These are phyloP conservation scores for Rhinophrynus dorsalis DNA, from an alignment of 2,797 vertebrate genomes.

Conservation along the genomic window DNA sequence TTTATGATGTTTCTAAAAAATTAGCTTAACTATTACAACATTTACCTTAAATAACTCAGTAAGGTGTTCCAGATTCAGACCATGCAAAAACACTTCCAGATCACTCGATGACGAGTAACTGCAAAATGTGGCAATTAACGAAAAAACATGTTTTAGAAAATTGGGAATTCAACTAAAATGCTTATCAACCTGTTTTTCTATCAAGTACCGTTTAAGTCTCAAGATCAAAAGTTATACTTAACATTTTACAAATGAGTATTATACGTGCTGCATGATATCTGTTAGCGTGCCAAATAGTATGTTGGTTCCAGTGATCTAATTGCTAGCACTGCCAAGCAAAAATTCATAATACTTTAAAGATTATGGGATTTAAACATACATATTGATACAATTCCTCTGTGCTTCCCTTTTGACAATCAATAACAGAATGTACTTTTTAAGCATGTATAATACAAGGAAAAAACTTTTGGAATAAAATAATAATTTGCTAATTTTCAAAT, in stretches of 20 bases:
- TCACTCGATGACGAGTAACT: constrained; percentile 71
- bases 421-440: too few species aligned
- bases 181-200: too few species aligned
- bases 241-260: not conserved
- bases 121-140: constrained; percentile 61
- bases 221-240: not conserved
- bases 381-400: not conserved
- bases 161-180: not conserved
- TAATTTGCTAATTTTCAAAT: too few species aligned
- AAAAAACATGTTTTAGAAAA: constrained; percentile 36
- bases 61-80: constrained; percentile 81
- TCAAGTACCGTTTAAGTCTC: too few species aligned
- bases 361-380: not conserved
- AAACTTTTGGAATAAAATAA: too few species aligned
- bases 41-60: constrained; percentile 75
- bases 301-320: not conserved
- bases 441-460: too few species aligned
- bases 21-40: not conserved
- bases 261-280: not conserved
- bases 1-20: not conserved
- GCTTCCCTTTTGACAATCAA: not conserved
- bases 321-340: not conserved
- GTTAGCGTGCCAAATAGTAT: not conserved
- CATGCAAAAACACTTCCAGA: constrained; percentile 84
- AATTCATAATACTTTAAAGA: not conserved